phyloP scores from a whole-genome alignment of 2,888 invertebrate genomes.

The Marronus borbonicus region DNA sequence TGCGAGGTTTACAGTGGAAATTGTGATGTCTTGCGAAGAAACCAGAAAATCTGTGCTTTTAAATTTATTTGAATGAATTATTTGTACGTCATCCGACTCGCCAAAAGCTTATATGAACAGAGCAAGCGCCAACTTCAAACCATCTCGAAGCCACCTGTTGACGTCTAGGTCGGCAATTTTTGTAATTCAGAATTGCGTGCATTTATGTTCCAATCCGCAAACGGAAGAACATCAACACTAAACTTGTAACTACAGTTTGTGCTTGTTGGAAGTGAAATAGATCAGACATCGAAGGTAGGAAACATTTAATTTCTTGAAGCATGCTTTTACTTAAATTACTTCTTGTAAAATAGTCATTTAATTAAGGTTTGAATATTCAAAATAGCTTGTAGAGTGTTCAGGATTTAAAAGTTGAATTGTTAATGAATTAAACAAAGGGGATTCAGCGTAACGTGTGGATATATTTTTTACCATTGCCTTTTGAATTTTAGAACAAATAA shows the following conservation, averaged over 20 bases:
- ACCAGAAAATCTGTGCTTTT: conserved; percentile 33
- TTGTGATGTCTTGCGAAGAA: conserved; percentile 26
- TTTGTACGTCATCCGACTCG: conserved; percentile 54
- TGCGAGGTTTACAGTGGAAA: conserved; percentile 1
- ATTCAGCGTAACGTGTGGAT: background rate
- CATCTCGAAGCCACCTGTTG: conserved; percentile 57
- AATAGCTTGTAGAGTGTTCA: too few species aligned
- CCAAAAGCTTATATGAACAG: conserved; percentile 56
- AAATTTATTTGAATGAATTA: conserved; percentile 33
- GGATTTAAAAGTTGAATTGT: background rate
- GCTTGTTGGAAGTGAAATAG: conserved; percentile 26
- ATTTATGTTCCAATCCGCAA: conserved; percentile 7
- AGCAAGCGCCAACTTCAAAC: conserved; percentile 58
- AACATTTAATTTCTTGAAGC: conserved; percentile 20
- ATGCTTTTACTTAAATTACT: conserved; percentile 25
- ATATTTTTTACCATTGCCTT: too few species aligned
- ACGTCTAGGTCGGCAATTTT: conserved; percentile 48
- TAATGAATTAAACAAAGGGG: background rate
- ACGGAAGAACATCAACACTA: conserved; percentile 12
- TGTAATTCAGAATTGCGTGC: conserved; percentile 25
- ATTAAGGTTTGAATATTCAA: background rate
- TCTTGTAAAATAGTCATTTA: background rate
- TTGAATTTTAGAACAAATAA: too few species aligned
- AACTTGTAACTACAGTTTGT: conserved; percentile 24
- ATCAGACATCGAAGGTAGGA: conserved; percentile 36